These are phyloP conservation scores for Ceyx melanurus DNA, from an alignment of 2,113 vertebrate species.

Conservation along the genomic window DNA sequence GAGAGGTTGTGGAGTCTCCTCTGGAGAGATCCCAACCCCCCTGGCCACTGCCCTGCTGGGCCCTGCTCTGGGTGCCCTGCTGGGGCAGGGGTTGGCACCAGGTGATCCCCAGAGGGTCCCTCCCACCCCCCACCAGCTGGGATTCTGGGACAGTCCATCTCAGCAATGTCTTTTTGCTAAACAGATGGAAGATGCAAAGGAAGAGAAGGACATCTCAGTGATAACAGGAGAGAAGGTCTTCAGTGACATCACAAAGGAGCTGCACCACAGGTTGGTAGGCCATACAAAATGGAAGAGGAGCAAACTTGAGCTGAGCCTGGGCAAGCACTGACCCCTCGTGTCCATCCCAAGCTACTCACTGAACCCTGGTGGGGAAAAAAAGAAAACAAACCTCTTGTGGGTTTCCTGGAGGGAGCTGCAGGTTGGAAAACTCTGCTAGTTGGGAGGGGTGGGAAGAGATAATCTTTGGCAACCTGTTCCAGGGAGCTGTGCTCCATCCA, in stretches of 20 bases:
- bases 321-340: neutral
- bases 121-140: no score
- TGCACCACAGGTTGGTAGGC: conserved; percentile 61
- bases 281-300: neutral
- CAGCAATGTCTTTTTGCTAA: neutral
- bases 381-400: neutral
- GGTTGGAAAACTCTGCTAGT: neutral
- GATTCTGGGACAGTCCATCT: no score
- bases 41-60: no score
- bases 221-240: conserved; percentile 48
- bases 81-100: no score
- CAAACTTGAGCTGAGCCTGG: neutral
- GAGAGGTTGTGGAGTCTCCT: no score
- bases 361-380: neutral
- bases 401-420: neutral
- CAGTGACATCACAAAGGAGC: conserved; percentile 61
- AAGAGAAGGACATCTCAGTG: fast-evolving
- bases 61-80: no score
- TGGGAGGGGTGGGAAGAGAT: neutral
- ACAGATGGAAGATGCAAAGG: neutral
- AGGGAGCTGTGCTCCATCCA: neutral
- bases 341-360: neutral
- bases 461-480: neutral
- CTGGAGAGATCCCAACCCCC: no score
- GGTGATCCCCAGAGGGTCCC: no score